Evolutionary conservation across 2,888 invertebrate genomes (phyloP).

Genomic region (Lacanobia oleracea): DNA sequence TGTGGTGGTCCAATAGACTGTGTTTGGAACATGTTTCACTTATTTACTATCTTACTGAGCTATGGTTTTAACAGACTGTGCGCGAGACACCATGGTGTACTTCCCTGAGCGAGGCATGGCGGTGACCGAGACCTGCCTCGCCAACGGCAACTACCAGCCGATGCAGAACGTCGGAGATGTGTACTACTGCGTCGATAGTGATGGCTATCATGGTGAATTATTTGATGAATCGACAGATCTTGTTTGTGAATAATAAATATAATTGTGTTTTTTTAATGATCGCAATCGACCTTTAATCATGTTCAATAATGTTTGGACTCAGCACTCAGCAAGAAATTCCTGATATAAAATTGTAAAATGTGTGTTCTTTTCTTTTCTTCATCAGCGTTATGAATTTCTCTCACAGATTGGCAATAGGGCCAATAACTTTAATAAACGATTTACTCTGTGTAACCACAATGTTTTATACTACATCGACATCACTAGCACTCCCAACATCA

Average conservation of each 20-base stretch:
- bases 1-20: slow-evolving; percentile 1
- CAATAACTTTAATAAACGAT: not conserved
- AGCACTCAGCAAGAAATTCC: not conserved
- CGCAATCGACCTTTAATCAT: not conserved
- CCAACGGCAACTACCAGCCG: slow-evolving; percentile 91
- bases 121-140: slow-evolving; percentile 86
- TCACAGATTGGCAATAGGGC: not conserved
- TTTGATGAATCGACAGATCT: slow-evolving; percentile 71
- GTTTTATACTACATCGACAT: not conserved
- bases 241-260: not conserved
- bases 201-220: slow-evolving; percentile 87
- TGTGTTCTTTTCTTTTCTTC: not conserved
- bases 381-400: not conserved
- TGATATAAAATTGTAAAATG: not conserved
- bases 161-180: slow-evolving; percentile 88
- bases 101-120: slow-evolving; percentile 87
- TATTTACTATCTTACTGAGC: slow-evolving; percentile 11
- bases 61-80: slow-evolving; percentile 88
- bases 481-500: not conserved
- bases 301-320: not conserved
- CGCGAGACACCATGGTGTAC: slow-evolving; percentile 89
- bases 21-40: slow-evolving; percentile 18
- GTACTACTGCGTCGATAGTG: slow-evolving; percentile 91
- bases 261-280: not conserved
- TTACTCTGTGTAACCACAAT: not conserved